A percentile compares a stretch with the other conserved stretches of the same genome.
phyloP scores from a whole-genome alignment of 2,797 vertebrate genomes.

The Avahi laniger region DNA sequence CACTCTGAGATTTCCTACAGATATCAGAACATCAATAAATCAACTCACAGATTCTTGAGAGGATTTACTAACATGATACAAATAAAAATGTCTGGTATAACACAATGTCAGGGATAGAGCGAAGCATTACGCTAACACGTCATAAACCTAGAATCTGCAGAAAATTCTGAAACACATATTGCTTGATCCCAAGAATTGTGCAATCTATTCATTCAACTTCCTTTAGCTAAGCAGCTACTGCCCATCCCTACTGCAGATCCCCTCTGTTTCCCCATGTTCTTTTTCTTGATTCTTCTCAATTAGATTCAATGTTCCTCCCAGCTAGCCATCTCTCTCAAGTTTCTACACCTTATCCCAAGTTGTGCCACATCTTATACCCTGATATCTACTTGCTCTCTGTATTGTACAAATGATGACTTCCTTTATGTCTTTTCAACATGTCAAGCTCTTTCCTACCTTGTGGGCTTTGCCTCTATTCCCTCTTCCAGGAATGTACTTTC shows the following conservation, averaged over 20 bases:
- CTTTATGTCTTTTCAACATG: neutral
- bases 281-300: slow-evolving; percentile 17
- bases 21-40: neutral
- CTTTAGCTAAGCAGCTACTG: neutral
- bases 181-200: neutral
- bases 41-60: neutral
- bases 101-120: neutral
- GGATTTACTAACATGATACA: neutral
- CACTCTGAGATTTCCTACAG: neutral
- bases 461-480: neutral
- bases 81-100: neutral
- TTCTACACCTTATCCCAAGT: neutral
- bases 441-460: neutral
- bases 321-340: neutral
- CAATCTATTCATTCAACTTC: neutral
- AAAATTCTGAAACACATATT: neutral
- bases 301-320: neutral
- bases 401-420: neutral
- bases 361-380: neutral
- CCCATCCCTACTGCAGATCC: neutral
- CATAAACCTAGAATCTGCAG: neutral
- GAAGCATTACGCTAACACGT: neutral
- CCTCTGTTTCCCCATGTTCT: neutral
- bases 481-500: neutral
- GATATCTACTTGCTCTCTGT: neutral